These are phyloP conservation scores for Polyergus mexicanus DNA, from an alignment of 1,140 invertebrate species.

Conservation along the genomic window DNA sequence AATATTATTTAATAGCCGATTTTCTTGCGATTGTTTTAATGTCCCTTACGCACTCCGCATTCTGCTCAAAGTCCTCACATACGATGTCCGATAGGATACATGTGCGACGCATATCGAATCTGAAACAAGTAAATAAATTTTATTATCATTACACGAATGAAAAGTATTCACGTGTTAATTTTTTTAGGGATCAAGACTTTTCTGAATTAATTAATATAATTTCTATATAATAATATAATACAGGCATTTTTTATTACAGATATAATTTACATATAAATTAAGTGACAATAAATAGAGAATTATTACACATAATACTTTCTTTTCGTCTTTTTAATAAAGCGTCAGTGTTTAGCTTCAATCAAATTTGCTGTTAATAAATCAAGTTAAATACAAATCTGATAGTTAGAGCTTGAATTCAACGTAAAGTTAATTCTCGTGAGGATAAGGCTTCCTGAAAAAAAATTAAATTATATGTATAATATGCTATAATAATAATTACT, in stretches of 20 bases:
- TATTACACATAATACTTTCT: neutral
- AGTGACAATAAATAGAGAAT: conserved; percentile 18
- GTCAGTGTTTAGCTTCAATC: neutral
- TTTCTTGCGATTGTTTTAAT: neutral
- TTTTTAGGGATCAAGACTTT: neutral
- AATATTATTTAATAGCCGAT: conserved; percentile 7
- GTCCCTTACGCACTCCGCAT: neutral
- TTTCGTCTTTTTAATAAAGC: neutral
- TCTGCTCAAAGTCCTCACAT: conserved; percentile 17
- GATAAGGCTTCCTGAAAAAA: neutral
- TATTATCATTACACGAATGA: conserved; percentile 1
- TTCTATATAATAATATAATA: neutral
- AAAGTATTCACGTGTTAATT: neutral
- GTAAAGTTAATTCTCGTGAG: too few species aligned
- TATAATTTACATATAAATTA: conserved; percentile 32
- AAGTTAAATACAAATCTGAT: conserved; percentile 5
- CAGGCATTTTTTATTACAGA: too few species aligned
- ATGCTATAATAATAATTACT: conserved; percentile 29
- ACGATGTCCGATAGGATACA: neutral
- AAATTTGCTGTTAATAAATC: neutral
- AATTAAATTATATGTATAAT: conserved; percentile 3
- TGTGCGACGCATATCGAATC: neutral
- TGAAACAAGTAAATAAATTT: conserved; percentile 41
- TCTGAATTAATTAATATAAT: conserved; percentile 26
- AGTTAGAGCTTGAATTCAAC: neutral